Percentiles rank a stretch among this genome's conserved stretches.
Evolutionary conservation across 2,113 vertebrate genomes (phyloP).

Genomic region (Petroica traversi): DNA sequence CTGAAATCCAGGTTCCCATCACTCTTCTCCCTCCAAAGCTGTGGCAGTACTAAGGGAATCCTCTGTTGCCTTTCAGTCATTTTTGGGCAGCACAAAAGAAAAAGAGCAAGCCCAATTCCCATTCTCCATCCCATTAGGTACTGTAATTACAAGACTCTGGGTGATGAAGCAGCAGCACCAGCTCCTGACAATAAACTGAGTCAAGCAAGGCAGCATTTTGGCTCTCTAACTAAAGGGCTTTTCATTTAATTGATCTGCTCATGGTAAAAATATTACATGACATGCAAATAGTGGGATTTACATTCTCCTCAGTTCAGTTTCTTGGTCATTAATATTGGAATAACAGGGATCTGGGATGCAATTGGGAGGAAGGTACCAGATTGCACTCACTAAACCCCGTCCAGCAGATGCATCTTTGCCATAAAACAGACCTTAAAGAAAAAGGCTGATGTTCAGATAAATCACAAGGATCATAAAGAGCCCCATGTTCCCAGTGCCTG

Average conservation of each 20-base stretch:
- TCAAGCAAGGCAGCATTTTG: not conserved
- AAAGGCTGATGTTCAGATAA: not conserved
- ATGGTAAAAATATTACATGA: not conserved
- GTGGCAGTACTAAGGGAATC: not conserved
- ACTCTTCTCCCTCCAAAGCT: not conserved
- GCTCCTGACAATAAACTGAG: not conserved
- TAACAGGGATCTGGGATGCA: not conserved
- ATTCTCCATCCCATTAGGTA: not conserved
- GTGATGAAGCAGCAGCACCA: not conserved
- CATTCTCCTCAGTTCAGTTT: not conserved
- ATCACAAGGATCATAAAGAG: not conserved
- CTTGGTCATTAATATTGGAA: not conserved
- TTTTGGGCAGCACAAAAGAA: not conserved
- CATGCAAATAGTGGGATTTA: not conserved
- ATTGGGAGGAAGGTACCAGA: not conserved
- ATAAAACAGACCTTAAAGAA: not conserved
- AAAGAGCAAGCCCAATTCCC: not conserved
- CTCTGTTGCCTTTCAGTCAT: not conserved
- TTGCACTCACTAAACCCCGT: not conserved
- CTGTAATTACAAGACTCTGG: not conserved
- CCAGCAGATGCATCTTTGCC: fast-evolving
- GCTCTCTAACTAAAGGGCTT: not conserved
- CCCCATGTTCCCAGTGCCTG: not conserved
- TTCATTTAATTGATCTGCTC: not conserved
- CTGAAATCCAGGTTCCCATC: not conserved